Percentiles rank a stretch among this genome's conserved stretches.
Conservation (phyloP, 2,797 vertebrate genomes). For the Falco berigora region DNA sequence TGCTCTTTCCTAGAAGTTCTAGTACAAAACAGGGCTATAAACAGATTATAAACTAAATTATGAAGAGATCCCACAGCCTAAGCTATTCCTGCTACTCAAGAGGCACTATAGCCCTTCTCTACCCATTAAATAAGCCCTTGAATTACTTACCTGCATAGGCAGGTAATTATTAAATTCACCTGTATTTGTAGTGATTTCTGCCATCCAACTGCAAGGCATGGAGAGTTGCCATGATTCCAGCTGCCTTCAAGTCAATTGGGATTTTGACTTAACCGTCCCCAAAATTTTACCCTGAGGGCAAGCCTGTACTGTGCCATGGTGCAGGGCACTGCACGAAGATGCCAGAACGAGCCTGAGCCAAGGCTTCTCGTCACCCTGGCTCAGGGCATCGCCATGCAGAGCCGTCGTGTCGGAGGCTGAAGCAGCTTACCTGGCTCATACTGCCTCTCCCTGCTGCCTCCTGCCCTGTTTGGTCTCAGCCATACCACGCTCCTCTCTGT, state of each 20-base stretch:
- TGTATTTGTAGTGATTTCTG: not conserved
- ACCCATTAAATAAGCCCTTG: not conserved
- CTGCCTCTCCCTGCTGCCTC: not conserved
- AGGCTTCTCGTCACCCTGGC: not conserved
- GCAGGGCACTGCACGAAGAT: not conserved
- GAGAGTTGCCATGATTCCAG: not conserved
- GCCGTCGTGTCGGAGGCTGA: accelerated
- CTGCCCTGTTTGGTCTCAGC: not conserved
- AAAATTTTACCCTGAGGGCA: not conserved
- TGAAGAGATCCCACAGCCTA: not conserved
- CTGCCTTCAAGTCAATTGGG: not conserved
- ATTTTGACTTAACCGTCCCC: not conserved
- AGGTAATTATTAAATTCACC: not conserved
- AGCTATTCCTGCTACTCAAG: not conserved
- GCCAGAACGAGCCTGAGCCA: not conserved
- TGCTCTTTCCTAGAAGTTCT: not conserved
- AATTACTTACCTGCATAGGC: not conserved
- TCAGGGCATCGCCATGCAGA: not conserved
- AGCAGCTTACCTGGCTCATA: not conserved
- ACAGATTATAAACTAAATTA: not conserved
- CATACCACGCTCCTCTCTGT: not conserved
- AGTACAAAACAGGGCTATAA: not conserved
- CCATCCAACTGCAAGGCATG: not conserved
- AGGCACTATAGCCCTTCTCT: not conserved
- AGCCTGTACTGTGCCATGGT: not conserved